Conservation (phyloP, 2,888 invertebrate genomes). For the Dinocampus coccinellae region DNA sequence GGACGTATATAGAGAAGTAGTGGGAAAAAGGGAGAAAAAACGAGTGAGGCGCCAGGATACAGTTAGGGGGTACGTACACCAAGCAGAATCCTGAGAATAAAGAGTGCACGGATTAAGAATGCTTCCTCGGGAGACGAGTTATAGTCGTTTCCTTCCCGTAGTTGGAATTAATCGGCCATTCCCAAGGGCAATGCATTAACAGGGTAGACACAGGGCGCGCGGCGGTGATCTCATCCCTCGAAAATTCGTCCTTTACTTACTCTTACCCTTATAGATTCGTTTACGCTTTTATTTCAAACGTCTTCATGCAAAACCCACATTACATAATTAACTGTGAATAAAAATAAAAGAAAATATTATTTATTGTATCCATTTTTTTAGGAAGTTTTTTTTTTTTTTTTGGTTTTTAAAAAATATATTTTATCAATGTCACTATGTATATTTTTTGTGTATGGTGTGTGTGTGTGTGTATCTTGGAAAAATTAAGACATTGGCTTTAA, state of each 20-base stretch:
- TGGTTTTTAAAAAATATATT: background rate
- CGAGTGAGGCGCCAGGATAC: constrained; percentile 27
- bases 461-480: no score
- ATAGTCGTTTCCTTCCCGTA: constrained; percentile 68
- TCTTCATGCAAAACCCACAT: constrained; percentile 25
- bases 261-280: constrained; percentile 44
- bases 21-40: background rate
- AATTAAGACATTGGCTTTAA: no score
- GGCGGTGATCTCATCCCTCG: constrained; percentile 44
- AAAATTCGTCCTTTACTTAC: background rate
- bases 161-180: constrained; percentile 68
- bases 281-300: constrained; percentile 47
- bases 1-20: no score
- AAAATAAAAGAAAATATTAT: background rate
- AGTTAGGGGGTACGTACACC: constrained; percentile 37
- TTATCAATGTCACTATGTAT: no score
- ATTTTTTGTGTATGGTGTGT: no score
- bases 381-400: background rate
- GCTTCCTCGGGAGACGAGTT: constrained; percentile 68
- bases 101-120: constrained; percentile 68
- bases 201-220: constrained; percentile 57
- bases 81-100: constrained; percentile 60
- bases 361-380: background rate
- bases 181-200: constrained; percentile 66
- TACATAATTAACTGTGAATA: background rate